Evolutionary conservation across 2,888 invertebrate genomes (phyloP).

Genomic region (Taphrorychus bicolor): DNA sequence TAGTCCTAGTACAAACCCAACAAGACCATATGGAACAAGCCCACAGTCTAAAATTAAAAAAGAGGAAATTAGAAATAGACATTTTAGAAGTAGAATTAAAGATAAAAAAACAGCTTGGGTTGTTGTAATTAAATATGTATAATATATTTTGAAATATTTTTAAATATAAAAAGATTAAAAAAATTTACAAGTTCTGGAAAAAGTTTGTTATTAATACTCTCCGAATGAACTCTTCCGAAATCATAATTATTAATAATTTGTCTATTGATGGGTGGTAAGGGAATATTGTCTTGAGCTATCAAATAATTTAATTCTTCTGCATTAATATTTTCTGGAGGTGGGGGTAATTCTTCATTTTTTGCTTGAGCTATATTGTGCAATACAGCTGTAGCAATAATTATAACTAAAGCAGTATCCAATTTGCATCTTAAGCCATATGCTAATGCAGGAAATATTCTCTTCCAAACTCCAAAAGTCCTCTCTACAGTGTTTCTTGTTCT

Average conservation of each 20-base stretch:
- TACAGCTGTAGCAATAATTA: slow-evolving; percentile 44
- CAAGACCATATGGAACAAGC: not conserved
- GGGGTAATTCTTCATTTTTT: not conserved
- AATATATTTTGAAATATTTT: not conserved
- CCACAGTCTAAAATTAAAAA: not conserved
- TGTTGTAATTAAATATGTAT: not conserved
- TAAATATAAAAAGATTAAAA: not conserved
- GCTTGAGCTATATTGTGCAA: slow-evolving; percentile 37
- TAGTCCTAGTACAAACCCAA: not conserved
- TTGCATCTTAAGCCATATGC: slow-evolving; percentile 38
- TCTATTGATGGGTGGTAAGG: not conserved
- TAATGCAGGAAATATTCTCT: slow-evolving; percentile 42
- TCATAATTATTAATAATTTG: not conserved
- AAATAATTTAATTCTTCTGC: not conserved
- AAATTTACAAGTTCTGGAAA: not conserved
- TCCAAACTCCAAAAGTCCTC: slow-evolving; percentile 42
- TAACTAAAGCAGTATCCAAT: slow-evolving; percentile 28
- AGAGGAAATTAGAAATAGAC: no score
- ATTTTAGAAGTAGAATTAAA: not conserved
- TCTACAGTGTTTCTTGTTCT: no score
- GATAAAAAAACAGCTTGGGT: not conserved
- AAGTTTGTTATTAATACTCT: not conserved
- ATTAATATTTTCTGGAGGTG: not conserved
- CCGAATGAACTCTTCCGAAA: not conserved
- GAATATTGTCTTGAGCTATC: not conserved